A percentile compares a stretch with the other conserved stretches of the same genome.
Evolutionary conservation across 2,113 vertebrate species (phyloP).

Genomic region (Mobula birostris): DNA sequence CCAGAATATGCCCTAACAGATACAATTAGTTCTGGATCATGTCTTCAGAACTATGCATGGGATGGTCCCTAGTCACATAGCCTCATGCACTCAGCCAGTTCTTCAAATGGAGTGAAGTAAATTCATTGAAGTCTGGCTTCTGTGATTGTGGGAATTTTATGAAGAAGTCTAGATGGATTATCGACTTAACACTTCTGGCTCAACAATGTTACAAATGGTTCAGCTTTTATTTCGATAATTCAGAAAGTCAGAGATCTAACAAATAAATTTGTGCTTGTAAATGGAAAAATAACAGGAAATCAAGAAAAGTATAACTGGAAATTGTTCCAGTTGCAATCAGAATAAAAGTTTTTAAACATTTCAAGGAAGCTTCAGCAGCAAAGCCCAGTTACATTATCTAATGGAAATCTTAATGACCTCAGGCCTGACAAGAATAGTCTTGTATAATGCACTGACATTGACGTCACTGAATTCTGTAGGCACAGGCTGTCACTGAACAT

Average conservation of each 20-base stretch:
- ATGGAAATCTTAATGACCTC: not conserved
- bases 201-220: no score
- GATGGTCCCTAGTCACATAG: no score
- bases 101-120: no score
- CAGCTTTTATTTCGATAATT: not conserved
- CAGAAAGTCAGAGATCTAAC: not conserved
- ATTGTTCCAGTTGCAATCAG: not conserved
- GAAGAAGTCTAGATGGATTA: no score
- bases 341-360: not conserved
- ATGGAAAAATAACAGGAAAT: not conserved
- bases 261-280: not conserved
- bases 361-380: not conserved
- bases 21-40: no score
- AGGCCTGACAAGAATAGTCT: not conserved
- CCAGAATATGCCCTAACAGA: no score
- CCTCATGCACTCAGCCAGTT: no score
- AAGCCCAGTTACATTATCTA: not conserved
- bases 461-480: not conserved
- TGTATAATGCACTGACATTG: conserved; percentile 1
- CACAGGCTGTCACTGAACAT: not conserved
- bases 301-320: conserved; percentile 8
- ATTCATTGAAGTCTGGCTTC: no score
- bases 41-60: no score
- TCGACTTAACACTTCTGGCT: no score
- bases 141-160: no score